A percentile compares a stretch with the other conserved stretches of the same genome.
Conservation (phyloP, 2,888 invertebrate genomes). For the Girardia tigrina region DNA sequence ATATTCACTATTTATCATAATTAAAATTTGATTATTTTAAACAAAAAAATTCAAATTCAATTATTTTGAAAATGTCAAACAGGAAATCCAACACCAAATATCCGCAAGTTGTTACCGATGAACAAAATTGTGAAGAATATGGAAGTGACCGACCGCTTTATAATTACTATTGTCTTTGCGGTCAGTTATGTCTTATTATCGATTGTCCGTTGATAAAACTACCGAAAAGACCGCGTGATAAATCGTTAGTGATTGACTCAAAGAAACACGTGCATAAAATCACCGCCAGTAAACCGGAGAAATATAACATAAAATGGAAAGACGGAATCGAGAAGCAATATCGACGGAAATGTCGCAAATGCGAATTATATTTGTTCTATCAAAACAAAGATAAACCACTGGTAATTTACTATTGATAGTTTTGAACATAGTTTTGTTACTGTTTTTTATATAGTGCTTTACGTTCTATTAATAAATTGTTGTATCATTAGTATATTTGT, state of each 20-base stretch:
- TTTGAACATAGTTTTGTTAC: too few species aligned
- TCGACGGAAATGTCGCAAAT: conserved; percentile 73
- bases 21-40: too few species aligned
- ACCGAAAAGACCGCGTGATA: conserved; percentile 73
- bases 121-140: conserved; percentile 90
- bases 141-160: conserved; percentile 86
- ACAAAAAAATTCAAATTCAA: too few species aligned
- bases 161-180: conserved; percentile 92
- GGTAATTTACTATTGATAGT: conserved; percentile 1
- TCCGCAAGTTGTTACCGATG: conserved; percentile 58
- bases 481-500: too few species aligned
- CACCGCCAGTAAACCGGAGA: conserved; percentile 75
- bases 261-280: conserved; percentile 85
- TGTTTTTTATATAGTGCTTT: too few species aligned
- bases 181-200: conserved; percentile 85
- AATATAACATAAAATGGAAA: conserved; percentile 62
- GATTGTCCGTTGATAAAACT: conserved; percentile 57
- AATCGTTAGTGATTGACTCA: conserved; percentile 82
- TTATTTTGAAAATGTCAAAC: conserved; percentile 16
- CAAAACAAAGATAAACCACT: conserved; percentile 56
- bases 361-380: conserved; percentile 76
- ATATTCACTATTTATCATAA: too few species aligned
- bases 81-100: conserved; percentile 20
- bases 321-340: conserved; percentile 73
- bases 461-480: too few species aligned